Percentiles rank a stretch among this genome's conserved stretches.
phyloP scores from a whole-genome alignment of 2,888 invertebrate genomes.

The Caenorhabditis afra region DNA sequence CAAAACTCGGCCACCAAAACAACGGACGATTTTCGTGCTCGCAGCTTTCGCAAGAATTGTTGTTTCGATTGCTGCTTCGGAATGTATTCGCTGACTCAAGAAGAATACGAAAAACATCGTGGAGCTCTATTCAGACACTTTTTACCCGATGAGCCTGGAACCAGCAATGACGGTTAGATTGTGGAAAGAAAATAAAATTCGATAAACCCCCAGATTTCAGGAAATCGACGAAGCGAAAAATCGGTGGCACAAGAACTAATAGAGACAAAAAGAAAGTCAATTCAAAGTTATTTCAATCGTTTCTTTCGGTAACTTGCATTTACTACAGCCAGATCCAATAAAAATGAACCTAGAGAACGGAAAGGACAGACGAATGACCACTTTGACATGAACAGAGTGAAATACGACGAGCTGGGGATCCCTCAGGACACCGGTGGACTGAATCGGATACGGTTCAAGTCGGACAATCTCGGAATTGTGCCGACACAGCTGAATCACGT shows the following conservation, averaged over 20 bases:
- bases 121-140: slow-evolving; percentile 63
- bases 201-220: slow-evolving; percentile 10
- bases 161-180: slow-evolving; percentile 29
- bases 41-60: neutral
- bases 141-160: slow-evolving; percentile 50
- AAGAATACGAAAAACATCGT: slow-evolving; percentile 60
- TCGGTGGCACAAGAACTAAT: slow-evolving; percentile 34
- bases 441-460: slow-evolving; percentile 34
- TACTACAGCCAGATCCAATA: neutral
- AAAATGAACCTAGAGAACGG: slow-evolving; percentile 51
- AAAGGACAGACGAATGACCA: slow-evolving; percentile 62
- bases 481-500: slow-evolving; percentile 63
- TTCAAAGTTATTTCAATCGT: slow-evolving; percentile 67
- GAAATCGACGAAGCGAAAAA: slow-evolving; percentile 20
- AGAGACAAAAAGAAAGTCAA: slow-evolving; percentile 62
- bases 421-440: slow-evolving; percentile 68
- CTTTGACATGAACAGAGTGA: slow-evolving; percentile 60
- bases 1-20: neutral
- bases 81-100: slow-evolving; percentile 52
- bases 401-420: slow-evolving; percentile 64
- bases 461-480: slow-evolving; percentile 60
- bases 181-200: neutral
- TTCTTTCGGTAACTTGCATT: slow-evolving; percentile 62
- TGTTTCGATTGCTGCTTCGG: neutral
- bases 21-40: neutral